Conservation (phyloP, 2,797 vertebrate genomes). For the Chromobotia macracanthus region DNA sequence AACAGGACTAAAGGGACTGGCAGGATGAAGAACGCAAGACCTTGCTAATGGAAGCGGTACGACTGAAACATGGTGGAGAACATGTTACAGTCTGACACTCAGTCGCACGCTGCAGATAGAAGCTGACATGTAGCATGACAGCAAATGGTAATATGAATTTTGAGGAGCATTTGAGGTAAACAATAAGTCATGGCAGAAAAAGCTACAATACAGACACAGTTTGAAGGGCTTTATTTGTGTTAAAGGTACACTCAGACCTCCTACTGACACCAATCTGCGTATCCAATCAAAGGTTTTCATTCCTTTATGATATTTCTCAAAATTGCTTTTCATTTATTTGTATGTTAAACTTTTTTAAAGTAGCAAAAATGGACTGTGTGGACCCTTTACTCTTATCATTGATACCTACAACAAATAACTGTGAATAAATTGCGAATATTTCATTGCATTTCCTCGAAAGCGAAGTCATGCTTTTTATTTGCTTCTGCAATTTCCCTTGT, state of each 20-base stretch:
- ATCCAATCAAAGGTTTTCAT: neutral
- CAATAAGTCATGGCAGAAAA: neutral
- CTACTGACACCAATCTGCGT: neutral
- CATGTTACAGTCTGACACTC: neutral
- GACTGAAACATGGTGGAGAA: neutral
- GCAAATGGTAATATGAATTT: neutral
- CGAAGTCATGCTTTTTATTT: neutral
- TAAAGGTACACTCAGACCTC: neutral
- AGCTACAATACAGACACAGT: slow-evolving; percentile 9
- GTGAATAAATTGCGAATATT: slow-evolving; percentile 32
- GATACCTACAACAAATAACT: slow-evolving; percentile 24
- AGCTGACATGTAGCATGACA: neutral
- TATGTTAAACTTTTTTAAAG: no score
- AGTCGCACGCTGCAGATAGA: neutral
- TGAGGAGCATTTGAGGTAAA: neutral
- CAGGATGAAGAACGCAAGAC: slow-evolving; percentile 15
- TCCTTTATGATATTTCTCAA: no score
- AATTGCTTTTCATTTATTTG: no score
- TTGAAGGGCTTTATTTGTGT: slow-evolving; percentile 6
- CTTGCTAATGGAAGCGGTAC: slow-evolving; percentile 21
- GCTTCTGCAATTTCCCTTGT: neutral
- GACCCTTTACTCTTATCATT: neutral
- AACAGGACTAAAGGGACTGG: slow-evolving; percentile 23
- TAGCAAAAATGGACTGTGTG: neutral
- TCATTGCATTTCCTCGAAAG: slow-evolving; percentile 25